These are phyloP conservation scores for Urocyon cinereoargenteus DNA, from an alignment of 2,797 vertebrate species.

Conservation along the genomic window DNA sequence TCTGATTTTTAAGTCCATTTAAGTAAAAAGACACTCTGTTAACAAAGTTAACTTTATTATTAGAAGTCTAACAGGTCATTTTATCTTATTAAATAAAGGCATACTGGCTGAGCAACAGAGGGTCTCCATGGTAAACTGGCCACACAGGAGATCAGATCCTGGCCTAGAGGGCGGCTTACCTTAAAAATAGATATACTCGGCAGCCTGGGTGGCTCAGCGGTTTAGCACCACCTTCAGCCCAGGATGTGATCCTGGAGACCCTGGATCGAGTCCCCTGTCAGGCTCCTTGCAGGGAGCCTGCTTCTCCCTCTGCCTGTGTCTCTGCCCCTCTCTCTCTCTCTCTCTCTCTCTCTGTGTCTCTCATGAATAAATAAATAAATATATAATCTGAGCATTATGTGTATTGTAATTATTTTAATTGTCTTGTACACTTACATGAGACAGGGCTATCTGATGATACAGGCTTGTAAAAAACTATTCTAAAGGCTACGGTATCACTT, in stretches of 20 bases:
- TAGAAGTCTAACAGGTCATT: constrained; percentile 33
- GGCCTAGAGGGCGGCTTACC: neutral
- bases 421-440: neutral
- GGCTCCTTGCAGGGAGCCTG: too few species aligned
- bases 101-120: neutral
- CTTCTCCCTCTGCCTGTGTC: too few species aligned
- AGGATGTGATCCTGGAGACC: too few species aligned
- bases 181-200: neutral
- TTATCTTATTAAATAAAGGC: neutral
- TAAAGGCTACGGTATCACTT: neutral
- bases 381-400: neutral
- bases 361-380: too few species aligned
- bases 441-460: neutral
- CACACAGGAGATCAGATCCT: neutral
- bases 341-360: too few species aligned
- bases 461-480: neutral
- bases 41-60: neutral
- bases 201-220: too few species aligned
- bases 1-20: constrained; percentile 23
- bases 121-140: neutral
- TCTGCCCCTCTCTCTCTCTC: too few species aligned
- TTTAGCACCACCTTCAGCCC: too few species aligned
- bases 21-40: constrained; percentile 36
- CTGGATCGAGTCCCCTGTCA: too few species aligned
- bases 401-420: neutral